Base-by-base conservation (phyloP, 2,113 vertebrate species). In the Notarius quadriscutis region DNA sequence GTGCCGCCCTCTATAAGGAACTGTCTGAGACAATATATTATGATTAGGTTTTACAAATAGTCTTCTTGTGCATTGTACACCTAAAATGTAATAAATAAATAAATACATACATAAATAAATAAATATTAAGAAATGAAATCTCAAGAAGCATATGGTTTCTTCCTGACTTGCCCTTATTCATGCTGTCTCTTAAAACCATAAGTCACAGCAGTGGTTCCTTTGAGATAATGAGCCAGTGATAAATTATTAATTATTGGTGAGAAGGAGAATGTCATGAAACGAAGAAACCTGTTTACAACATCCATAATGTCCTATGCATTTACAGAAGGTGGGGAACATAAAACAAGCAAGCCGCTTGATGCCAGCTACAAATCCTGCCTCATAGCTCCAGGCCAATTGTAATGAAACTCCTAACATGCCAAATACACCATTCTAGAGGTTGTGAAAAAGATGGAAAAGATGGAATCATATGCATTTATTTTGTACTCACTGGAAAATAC, bases 181-280 rank as follows among this genome's bases (percentile, higher is more conserved):
- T 78, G 75, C 79, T 87, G 60, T 86, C 90, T 88, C 82, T 87
- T 91, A 93, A 88, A 94, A 92, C 92, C 89, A 95, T 95, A 94
- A 96, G 95, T 93, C 86, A 89, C 89, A 90, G 25, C 92, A 94
- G 95, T 94, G 93, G 94, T 94, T 93, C 92, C 92, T 94, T 94
- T 92, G 92, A 90, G 92, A 92, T 95, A 96, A 96, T 93, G 87
- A 92, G 93, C 91, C 92, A 93, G 92, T 93, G 92, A 91, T 96
- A 91, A 93, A 96, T 97, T 94, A 96, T 96, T 95, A 93, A 96
- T 94, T 95, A 88, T 86, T 93, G 92, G 94, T 94, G 91, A 95
- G 94, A 94, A 95, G 95, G 91, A 86, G 89, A 90, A 90, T 91
- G 90, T 87, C 87, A 93, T 90, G 84, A 88, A 92, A 94, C 91